Evolutionary conservation across 1,140 invertebrate species (phyloP).

Genomic region (Gryon sp.): DNA sequence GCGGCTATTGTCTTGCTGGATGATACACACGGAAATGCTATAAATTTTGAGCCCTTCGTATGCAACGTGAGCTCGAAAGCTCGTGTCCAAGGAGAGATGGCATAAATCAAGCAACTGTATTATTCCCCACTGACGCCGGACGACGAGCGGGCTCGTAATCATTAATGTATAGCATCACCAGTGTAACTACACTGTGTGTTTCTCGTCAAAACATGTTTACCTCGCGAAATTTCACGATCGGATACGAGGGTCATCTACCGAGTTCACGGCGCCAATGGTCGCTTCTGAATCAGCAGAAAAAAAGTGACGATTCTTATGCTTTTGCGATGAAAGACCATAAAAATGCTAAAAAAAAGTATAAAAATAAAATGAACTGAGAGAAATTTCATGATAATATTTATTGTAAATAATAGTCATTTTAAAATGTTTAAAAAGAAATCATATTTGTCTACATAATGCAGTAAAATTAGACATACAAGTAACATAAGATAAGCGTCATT

Average conservation of each 20-base stretch:
- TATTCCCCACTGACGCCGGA: constrained; percentile 44
- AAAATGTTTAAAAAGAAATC: too few species aligned
- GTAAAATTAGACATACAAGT: too few species aligned
- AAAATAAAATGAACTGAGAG: neutral
- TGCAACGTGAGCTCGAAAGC: constrained; percentile 56
- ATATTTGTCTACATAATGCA: too few species aligned
- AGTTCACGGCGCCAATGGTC: neutral
- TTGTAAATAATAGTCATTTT: too few species aligned
- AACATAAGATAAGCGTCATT: too few species aligned
- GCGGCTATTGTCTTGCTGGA: constrained; percentile 66
- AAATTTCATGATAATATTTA: too few species aligned
- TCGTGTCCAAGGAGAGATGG: constrained; percentile 44
- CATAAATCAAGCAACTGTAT: constrained; percentile 62
- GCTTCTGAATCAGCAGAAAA: neutral
- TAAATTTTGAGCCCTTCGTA: constrained; percentile 65
- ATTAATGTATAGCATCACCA: constrained; percentile 50
- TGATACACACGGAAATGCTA: constrained; percentile 65
- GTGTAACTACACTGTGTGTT: constrained; percentile 27
- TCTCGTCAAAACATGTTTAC: constrained; percentile 58
- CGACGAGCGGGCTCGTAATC: constrained; percentile 43
- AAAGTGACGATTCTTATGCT: too few species aligned
- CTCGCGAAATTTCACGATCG: constrained; percentile 9
- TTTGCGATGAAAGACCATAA: too few species aligned
- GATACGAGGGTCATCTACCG: constrained; percentile 1
- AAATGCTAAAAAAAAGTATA: neutral